These are phyloP conservation scores for Arenaria interpres DNA, from an alignment of 2,113 vertebrate species.

Conservation along the genomic window DNA sequence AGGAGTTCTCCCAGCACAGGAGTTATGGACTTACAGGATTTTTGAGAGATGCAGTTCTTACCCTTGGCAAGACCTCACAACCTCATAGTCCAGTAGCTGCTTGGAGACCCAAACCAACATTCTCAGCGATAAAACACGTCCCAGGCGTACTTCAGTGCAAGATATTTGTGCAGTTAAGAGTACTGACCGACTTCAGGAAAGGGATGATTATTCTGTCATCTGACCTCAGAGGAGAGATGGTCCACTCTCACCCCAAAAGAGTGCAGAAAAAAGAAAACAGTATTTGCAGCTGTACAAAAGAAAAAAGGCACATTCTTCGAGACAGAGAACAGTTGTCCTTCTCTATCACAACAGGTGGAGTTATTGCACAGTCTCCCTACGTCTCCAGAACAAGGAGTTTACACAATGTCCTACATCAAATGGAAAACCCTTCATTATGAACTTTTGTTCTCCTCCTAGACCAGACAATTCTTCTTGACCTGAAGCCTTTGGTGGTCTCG, in stretches of 20 bases:
- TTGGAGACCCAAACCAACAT: background rate
- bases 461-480: background rate
- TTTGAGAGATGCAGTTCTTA: background rate
- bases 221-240: background rate
- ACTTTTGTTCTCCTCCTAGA: background rate
- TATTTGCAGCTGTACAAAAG: background rate
- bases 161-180: background rate
- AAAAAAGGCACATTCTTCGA: background rate
- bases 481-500: background rate
- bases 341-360: background rate
- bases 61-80: background rate
- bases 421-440: background rate
- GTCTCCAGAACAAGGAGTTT: background rate
- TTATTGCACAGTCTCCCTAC: background rate
- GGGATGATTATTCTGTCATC: background rate
- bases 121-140: background rate
- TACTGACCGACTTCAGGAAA: background rate
- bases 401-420: background rate
- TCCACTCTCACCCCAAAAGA: background rate
- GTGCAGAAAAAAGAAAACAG: background rate
- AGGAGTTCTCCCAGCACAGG: background rate
- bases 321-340: accelerated
- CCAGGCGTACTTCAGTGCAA: background rate
- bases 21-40: background rate
- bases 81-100: background rate